Percentiles rank a stretch among this genome's conserved stretches.
Conservation (phyloP, 2,888 invertebrate genomes). For the Caenorhabditis sp. region DNA sequence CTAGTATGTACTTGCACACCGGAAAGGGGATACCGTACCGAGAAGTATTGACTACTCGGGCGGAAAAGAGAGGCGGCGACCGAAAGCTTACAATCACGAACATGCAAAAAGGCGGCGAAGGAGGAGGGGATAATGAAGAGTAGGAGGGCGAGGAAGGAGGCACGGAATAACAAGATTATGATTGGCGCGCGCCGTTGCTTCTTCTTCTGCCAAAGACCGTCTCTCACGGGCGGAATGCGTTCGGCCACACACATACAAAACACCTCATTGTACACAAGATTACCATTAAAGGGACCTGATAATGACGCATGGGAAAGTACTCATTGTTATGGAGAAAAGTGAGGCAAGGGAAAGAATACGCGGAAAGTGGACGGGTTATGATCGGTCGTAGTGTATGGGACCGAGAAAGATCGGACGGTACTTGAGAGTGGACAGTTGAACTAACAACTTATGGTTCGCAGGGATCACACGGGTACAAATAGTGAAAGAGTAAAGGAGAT, state of each 20-base stretch:
- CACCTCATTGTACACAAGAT: constrained; percentile 51
- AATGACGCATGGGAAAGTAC: constrained; percentile 45
- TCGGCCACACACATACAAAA: constrained; percentile 28
- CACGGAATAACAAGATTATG: constrained; percentile 41
- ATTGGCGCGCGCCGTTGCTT: not conserved
- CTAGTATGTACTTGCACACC: constrained; percentile 24
- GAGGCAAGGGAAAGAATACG: constrained; percentile 4
- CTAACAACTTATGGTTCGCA: too few species aligned
- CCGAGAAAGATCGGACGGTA: too few species aligned
- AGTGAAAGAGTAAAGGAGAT: too few species aligned
- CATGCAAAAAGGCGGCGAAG: constrained; percentile 28
- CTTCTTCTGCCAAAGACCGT: not conserved
- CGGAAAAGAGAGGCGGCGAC: not conserved
- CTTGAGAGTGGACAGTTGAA: too few species aligned
- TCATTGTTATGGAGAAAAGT: constrained; percentile 23
- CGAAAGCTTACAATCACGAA: constrained; percentile 8
- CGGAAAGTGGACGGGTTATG: too few species aligned
- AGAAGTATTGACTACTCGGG: constrained; percentile 2
- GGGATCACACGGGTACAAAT: too few species aligned
- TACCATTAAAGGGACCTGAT: constrained; percentile 44
- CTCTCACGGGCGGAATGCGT: not conserved
- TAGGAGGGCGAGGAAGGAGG: not conserved
- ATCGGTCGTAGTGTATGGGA: too few species aligned
- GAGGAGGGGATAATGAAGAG: constrained; percentile 46
- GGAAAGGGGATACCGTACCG: constrained; percentile 45